Base-by-base conservation (phyloP, 1,140 invertebrate species). In the Trichoplusia ni region DNA sequence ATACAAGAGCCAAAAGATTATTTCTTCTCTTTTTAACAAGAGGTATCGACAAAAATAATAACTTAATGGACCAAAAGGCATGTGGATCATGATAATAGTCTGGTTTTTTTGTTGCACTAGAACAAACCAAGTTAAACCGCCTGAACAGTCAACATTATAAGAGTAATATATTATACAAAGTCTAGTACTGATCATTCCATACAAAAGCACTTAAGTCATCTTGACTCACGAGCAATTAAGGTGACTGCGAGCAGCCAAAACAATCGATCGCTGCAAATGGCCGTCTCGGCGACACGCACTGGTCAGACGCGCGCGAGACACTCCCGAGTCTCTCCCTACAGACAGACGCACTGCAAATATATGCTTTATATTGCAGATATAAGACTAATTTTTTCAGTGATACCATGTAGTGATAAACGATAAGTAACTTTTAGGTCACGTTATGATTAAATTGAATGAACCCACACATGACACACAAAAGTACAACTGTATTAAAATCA, bases 191-290 rank as follows among this genome's bases (percentile, higher is more conserved):
- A 58, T 44, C 54, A 58, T 31, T 58, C 35, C 25, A 58, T 42
- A 58, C 54, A 37, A 47, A 60, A 35, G 65, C 62, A 56, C 67
- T 54, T 69, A 66, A 72, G 75, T 74, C 76, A 74, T 76, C 79
- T 86, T 86, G 82, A 90, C 87, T 86, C 81, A 71, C 68, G 73
- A 82, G 80, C 87, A 88, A 90, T 90, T 90, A 90, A 90, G 85
- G 81, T 77, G 85, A 75, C 75, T 82, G 59, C 75, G 69, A 74
- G 81, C 84, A 90, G 86, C 86, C 85, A 82, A 88, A 90, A 90
- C 86, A 90, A 90, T 90, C 86, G 85, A 90, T 90, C 86, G 76
- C 33, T 58, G 66, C 81, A 84, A 89, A 82, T 85, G 79, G 79
- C 59, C 77, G 69, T 73, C 78, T 77, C 80, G 77, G 70, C 58